Base-by-base conservation (phyloP, 2,797 vertebrate genomes). In the Amblyopsis hoosieri region DNA sequence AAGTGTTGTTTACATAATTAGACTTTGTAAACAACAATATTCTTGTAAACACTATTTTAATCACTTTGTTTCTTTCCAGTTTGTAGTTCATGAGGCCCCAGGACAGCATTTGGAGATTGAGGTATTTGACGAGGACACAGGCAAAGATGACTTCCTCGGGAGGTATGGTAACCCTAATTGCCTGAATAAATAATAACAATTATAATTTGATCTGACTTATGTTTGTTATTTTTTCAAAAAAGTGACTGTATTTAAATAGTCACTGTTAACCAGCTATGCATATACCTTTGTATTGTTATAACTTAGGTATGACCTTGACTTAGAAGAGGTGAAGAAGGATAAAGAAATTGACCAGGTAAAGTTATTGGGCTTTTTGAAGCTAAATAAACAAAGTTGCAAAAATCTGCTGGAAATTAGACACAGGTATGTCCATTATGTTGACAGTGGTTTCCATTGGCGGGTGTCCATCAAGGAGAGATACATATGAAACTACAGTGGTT, bases 141-240 rank as follows among this genome's bases (percentile, higher is more conserved):
- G 98, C 82, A 96, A 93, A 85, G 98, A 99, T n/a, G 98, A 99
- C 83, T 94, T 94, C 67, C 88, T 99, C 75, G 97, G 98, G 88
- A 93, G 86, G 98, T 99, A 37, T 37, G 37, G 37, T 9, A 37
- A 9, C 37, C 37, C 37, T 37, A 37, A 37, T 37, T 37, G 37
- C 37, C 6, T 9, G 6, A 37, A 37, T 37, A 37, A 37, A 37
- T 37, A 37, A 37, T 37, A 6, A 37, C 7, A 37, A 37, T 37
- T 6, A 9, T 23, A 23, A 23, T 23, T 23, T 23, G 23, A 23
- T 3, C 3, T 23, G 23, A 37, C 37, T 2, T 9, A 37, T 37
- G 37, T 37, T 37, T 37, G 37, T 37, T 4, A 37, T 37, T 3
- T 37, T 37, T 37, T 37, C 37, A 37, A 37, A 37, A 37, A 37